Evolutionary conservation across 2,113 vertebrate species (phyloP), one percentile per base, ranked within the genome.

Genomic region (Gallinago media): DNA sequence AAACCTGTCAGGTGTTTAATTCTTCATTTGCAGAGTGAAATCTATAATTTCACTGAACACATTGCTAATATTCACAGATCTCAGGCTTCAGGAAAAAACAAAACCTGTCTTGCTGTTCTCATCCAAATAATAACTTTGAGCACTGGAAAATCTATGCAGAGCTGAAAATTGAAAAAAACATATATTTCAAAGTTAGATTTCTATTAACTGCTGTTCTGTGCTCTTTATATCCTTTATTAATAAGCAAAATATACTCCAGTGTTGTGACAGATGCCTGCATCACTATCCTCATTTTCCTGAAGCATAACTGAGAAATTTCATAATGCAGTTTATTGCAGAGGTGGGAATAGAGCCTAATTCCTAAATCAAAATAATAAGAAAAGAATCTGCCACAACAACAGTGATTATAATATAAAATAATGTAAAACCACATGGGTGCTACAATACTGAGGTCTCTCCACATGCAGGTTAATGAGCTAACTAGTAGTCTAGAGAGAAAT

Each of bases 391-490:
- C 16, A 61, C 21, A 42, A 49, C 62, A 91, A 52, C 61, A 56
- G 44, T 84, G 52, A 85, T 91, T 85, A 72, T 87, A 65, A 76
- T 78, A 85, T 61, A 87, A 92, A 92, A 81, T 55, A 52, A 55
- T 65, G 61, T 72, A 38, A 94, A 94, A 59, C 72, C 84, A 87
- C 80, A 82, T 19, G 86, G 65, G 65, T 95, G 73, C 70, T 61
- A 36, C 65, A 68, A 63, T 25, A 15, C 40, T 34, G 61, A 94
- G 70, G 62, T 81, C 56, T 96, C 61, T 84, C 85, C 56, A 86
- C 38, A 44, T 68, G 61, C 93, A 92, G 93, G 93, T 96, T 96
- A 96, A 97, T 92, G 77, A 96, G 83, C 86, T 94, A 91, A 91
- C 94, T 63, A 87, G 76, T 55, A 96, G 73, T 87, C 94, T 87